Base-by-base conservation (phyloP, 2,797 vertebrate genomes). In the Neopelma chrysocephalum region DNA sequence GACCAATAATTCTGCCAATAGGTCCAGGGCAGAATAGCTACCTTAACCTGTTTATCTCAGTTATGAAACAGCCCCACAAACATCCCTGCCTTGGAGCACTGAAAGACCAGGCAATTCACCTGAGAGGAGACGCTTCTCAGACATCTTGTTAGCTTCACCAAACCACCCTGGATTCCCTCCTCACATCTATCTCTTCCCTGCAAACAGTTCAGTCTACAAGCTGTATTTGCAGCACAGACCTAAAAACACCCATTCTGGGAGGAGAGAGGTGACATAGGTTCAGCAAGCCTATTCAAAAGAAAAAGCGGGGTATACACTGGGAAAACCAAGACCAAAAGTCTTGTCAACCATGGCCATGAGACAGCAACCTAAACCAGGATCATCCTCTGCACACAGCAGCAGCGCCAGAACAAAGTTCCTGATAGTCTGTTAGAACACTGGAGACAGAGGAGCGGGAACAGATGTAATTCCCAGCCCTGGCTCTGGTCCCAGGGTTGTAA, bases 331-430 rank as follows among this genome's bases (percentile, higher is more conserved):
- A 88, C 36, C 18, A 76, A 79, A 75, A 6, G 17, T 40, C 65
- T 76, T 38, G 21, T 26, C 31, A 48, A 56, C n/a, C 9, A 6
- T 0, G 0, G 34, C 42, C 13, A 11, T 7, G 50, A 80, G 50
- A 65, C 15, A 51, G 53, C 36, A 51, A 4, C 6, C 38, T 42
- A 36, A 75, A 51, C 20, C 22, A 62, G n/a, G 26, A 61, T 78
- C 38, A 51, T 15, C 11, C 27, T 61, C 57, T 17, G 9, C n/a
- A 32, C 0, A 0, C 31, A 61, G 42, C 4, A 47, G 34, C 12
- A 2, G 45, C 15, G 43, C 22, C 65, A 65, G 31, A 58, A 31
- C 47, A 57, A 89, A 62, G 3, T 29, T 31, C 38, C 50, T 21
- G 70, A 57, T 0, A 78, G 50, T 11, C 48, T 75, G 9, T 47